These are phyloP conservation scores for Leucoptera coffeella DNA, from an alignment of 2,888 invertebrate genomes.

Conservation along the genomic window DNA sequence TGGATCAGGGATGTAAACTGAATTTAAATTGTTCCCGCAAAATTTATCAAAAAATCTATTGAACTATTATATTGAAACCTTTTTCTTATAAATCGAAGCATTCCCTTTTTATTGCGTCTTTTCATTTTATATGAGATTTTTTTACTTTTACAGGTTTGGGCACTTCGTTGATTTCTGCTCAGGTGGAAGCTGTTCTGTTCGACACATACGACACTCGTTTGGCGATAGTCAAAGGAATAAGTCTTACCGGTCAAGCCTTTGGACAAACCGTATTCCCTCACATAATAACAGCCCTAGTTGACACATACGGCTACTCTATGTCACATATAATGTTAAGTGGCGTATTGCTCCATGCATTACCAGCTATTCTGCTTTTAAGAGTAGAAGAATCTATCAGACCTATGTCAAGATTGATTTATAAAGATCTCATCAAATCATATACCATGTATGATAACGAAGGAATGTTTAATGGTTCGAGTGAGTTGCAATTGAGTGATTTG, in stretches of 20 bases:
- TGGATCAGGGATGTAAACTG: too few relatives aligned
- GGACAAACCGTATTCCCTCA: slow-evolving; percentile 40
- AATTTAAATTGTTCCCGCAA: too few relatives aligned
- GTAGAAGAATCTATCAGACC: slow-evolving; percentile 20
- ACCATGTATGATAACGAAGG: slow-evolving; percentile 27
- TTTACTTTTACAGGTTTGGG: slow-evolving; percentile 28
- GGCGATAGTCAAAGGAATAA: slow-evolving; percentile 25
- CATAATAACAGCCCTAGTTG: slow-evolving; percentile 26
- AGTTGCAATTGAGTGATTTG: slow-evolving; percentile 32
- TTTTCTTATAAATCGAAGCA: too few relatives aligned
- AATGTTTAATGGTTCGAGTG: slow-evolving; percentile 19
- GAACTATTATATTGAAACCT: too few relatives aligned
- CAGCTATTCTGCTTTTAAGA: slow-evolving; percentile 28
- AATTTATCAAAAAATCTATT: too few relatives aligned
- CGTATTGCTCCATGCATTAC: slow-evolving; percentile 34
- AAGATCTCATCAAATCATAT: slow-evolving; percentile 29
- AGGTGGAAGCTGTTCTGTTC: slow-evolving; percentile 39
- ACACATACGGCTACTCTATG: slow-evolving; percentile 25
- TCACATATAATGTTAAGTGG: slow-evolving; percentile 28
- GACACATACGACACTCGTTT: slow-evolving; percentile 39
- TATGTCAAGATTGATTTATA: slow-evolving; percentile 25
- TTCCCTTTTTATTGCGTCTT: slow-evolving; percentile 1
- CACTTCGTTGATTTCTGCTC: slow-evolving; percentile 35
- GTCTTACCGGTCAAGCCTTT: slow-evolving; percentile 36
- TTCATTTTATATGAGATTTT: not conserved